Conservation (phyloP, 1,140 invertebrate genomes). For the Drosophila pseudoobscura region DNA sequence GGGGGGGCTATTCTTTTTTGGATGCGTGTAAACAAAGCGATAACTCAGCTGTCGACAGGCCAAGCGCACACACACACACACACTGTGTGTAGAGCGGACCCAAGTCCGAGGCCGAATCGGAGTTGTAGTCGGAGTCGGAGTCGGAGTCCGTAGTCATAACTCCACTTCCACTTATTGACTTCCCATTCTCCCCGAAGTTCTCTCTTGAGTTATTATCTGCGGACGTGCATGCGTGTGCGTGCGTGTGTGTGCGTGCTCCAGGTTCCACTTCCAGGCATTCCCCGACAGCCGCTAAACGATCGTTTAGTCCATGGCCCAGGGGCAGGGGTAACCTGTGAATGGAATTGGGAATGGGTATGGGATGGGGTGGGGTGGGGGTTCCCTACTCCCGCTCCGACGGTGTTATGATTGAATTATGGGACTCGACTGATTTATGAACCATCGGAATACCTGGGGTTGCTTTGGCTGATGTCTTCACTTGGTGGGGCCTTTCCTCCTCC, state of each 20-base stretch:
- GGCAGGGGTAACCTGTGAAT: slow-evolving; percentile 16
- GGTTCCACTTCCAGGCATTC: slow-evolving; percentile 12
- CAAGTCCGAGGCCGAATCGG: slow-evolving; percentile 2
- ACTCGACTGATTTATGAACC: slow-evolving; percentile 61
- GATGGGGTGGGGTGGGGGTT: not conserved
- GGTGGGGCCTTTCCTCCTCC: not conserved
- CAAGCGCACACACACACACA: slow-evolving; percentile 34
- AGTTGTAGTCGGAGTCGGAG: not conserved
- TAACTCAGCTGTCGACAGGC: slow-evolving; percentile 52
- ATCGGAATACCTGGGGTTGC: slow-evolving; percentile 45
- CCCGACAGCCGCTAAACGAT: slow-evolving; percentile 62
- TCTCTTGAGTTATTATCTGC: slow-evolving; percentile 54
- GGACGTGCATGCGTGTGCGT: slow-evolving; percentile 37
- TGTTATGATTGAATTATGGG: slow-evolving; percentile 67
- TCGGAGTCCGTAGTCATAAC: slow-evolving; percentile 10
- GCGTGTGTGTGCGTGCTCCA: slow-evolving; percentile 33
- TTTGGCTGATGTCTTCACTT: slow-evolving; percentile 16
- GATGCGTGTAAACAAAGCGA: slow-evolving; percentile 56
- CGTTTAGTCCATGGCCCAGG: slow-evolving; percentile 62
- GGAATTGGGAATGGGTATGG: not conserved
- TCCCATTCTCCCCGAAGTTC: slow-evolving; percentile 4
- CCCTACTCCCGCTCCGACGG: not conserved
- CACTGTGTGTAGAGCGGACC: not conserved
- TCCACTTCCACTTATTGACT: slow-evolving; percentile 17
- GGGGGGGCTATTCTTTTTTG: slow-evolving; percentile 13